These are phyloP conservation scores for Notodonta ziczac DNA, from an alignment of 2,888 invertebrate genomes.

Conservation along the genomic window DNA sequence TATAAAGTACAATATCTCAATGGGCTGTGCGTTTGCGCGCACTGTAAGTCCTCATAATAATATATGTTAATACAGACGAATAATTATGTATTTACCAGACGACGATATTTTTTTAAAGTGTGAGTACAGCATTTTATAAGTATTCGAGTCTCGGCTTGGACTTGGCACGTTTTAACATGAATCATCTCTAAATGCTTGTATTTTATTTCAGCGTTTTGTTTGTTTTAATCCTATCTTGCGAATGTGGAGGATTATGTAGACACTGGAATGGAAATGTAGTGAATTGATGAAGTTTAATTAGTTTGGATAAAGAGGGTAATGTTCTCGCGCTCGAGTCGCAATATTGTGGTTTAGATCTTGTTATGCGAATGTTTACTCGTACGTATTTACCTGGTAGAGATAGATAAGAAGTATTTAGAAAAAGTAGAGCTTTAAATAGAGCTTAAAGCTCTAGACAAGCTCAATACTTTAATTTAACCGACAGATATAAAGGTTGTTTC, in stretches of 20 bases:
- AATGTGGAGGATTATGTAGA: constrained; percentile 15
- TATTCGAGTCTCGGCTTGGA: background rate
- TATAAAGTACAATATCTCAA: too few species aligned
- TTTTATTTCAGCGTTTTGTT: constrained; percentile 38
- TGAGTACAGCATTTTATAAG: background rate
- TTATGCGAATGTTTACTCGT: background rate
- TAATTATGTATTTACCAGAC: background rate
- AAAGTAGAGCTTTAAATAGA: too few species aligned
- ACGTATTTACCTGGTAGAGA: background rate
- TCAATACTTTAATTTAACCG: too few species aligned
- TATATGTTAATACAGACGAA: too few species aligned
- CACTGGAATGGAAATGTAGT: constrained; percentile 16
- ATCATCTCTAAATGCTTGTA: background rate
- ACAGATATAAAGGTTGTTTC: too few species aligned
- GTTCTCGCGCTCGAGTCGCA: constrained; percentile 8
- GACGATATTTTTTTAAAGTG: background rate
- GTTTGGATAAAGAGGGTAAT: constrained; percentile 21
- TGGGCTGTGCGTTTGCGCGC: too few species aligned
- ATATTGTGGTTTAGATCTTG: background rate
- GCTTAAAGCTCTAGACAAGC: too few species aligned
- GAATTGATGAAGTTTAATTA: constrained; percentile 20
- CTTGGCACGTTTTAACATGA: background rate
- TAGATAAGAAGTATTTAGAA: background rate
- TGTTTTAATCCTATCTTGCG: constrained; percentile 50
- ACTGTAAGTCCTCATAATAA: too few species aligned